Percentiles rank a stretch among this genome's conserved stretches.
Conservation (phyloP, 2,113 vertebrate species). For the Cephalopterus ornatus region DNA sequence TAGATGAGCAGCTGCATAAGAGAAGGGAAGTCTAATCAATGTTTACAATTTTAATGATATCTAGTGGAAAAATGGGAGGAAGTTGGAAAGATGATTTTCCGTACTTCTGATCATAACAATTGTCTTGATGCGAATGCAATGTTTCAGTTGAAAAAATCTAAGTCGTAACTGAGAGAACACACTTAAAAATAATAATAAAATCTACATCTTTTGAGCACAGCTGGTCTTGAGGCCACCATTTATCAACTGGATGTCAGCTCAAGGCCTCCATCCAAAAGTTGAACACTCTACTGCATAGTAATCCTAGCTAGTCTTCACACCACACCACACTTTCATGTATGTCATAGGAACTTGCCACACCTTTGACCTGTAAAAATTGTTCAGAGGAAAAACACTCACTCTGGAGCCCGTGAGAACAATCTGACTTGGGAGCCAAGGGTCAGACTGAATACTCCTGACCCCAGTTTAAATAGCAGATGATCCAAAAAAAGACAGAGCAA, state of each 20-base stretch:
- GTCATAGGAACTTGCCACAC: neutral
- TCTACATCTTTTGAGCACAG: neutral
- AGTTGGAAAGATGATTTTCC: neutral
- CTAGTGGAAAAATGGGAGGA: neutral
- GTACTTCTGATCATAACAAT: neutral
- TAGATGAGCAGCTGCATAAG: neutral
- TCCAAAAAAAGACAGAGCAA: accelerated
- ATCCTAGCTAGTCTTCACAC: neutral
- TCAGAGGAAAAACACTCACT: neutral
- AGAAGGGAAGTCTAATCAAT: neutral
- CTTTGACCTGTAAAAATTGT: neutral
- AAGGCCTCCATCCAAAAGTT: neutral
- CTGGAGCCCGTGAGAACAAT: neutral
- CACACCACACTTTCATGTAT: neutral
- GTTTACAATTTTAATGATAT: neutral
- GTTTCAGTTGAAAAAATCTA: neutral
- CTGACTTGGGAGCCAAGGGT: neutral
- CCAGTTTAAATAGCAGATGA: neutral
- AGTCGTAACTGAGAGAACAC: neutral
- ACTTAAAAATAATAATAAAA: neutral
- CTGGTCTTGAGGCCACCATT: neutral
- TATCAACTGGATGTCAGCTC: neutral
- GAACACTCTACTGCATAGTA: neutral
- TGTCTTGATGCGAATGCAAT: neutral
- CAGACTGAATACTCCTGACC: neutral